Base-by-base conservation (phyloP, 2,797 vertebrate species). In the Tauraco hartlaubi region DNA sequence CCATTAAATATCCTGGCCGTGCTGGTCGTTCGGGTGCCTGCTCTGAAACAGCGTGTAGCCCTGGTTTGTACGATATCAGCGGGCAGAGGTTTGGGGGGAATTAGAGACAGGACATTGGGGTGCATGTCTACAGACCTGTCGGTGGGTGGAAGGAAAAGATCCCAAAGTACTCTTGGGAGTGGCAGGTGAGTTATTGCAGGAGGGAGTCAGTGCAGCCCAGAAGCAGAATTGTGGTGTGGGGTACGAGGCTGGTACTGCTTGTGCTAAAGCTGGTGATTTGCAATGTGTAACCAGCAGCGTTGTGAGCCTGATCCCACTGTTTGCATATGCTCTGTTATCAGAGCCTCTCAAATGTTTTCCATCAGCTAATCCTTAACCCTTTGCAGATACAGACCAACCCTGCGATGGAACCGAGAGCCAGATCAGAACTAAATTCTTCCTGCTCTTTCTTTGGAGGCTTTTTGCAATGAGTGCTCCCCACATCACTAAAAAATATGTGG, bases 311-410 rank as follows among this genome's bases (percentile, higher is more conserved):
- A 68, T 67, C 76, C 66, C 54, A 9, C 73, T 84, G 49, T 55
- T 94, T 59, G 64, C 6, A 0, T 76, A 5, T 12, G 18, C 62
- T 68, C 56, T 51, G 41, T 54, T 96, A 75, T 88, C 83, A 75
- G 84, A 88, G 43, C 69, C 63, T 86, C 62, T 84, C 69, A 58
- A 55, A 72, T 75, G 62, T 81, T 96, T 96, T 92, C 71, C 67
- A 62, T 85, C 46, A 76, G 66, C 43, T 87, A 66, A 75, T 92
- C 77, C 86, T 93, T 91, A 89, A 91, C 89, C 86, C 71, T 69
- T 46, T 76, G 71, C 54, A 92, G 66, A 22, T 4, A 69, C 43
- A 85, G 83, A 80, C 26, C 33, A 75, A 37, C 9, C 15, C 22
- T 51, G 49, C 0, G 1, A 2, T 56, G 41, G 10, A 88, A 83